Evolutionary conservation across 2,888 invertebrate genomes (phyloP), one percentile per base, ranked within the genome.

Genomic region (Patella caerulea): DNA sequence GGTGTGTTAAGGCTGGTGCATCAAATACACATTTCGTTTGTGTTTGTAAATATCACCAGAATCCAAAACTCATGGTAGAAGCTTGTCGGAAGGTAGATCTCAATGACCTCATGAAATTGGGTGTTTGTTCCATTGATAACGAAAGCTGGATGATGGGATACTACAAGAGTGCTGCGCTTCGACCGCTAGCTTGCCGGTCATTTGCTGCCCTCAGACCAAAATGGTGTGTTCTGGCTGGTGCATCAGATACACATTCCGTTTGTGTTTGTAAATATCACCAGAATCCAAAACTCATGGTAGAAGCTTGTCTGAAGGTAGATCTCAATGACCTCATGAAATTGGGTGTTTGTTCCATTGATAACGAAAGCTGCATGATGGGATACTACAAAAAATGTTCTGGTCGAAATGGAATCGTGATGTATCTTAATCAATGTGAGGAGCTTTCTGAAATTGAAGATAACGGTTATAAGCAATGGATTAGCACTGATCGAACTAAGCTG

Each of bases 381-480:
- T 52, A n/a, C 17, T 76, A 59, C n/a, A 52, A 72, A 52, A 3
- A 75, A 11, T 71, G 76, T 52, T 72, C 76, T 19, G 77, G 34
- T 2, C 45, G 65, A 17, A 15, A 72, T 17, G 7, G 55, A 17
- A 65, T 73, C n/a, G 9, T 52, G 15, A 72, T 59, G 5, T 59
- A 73, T 55, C 34, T 73, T 11, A n/a, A 55, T 71, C 3, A 71
- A 17, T 75, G 75, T 75, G 75, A 75, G 34, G 71, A 71, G 17
- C 71, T 75, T n/a, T 17, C 12, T n/a, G 75, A 75, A 17, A 45
- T 56, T 53, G 77, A 73, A 14, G 14, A 34, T n/a, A 52, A 65
- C 4, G 34, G 11, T 24, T 77, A 73, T 52, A n/a, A 59, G 17
- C 73, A 77, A 53, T 72, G 59, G 73, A 53, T 72, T 19, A 73